Evolutionary conservation across 2,113 vertebrate genomes (phyloP), one percentile per base, ranked within the genome.

Genomic region (Microcebus jonahi): DNA sequence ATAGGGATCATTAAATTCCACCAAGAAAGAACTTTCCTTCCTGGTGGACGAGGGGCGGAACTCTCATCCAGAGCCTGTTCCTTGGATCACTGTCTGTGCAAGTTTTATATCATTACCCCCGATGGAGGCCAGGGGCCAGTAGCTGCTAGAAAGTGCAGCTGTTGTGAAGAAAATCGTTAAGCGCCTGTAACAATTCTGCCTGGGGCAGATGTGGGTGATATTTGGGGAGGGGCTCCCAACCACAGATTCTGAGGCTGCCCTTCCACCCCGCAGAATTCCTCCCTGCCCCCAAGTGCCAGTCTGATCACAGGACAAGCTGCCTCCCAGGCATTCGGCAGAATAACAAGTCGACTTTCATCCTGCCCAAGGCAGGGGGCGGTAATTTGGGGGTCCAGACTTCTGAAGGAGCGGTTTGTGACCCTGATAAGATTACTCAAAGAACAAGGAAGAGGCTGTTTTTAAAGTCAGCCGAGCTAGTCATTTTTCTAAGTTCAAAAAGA

Each of bases 291-390:
- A 71, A 87, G 59, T 73, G 67, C 76, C 73, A 6, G 83, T 95
- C 68, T 97, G 96, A 93, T 95, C 90, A 93, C 23, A 68, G 96
- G 82, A 87, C 89, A 80, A 57, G 77, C 50, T 84, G 86, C 73
- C 79, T 91, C 36, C 55, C 73, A 34, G 95, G 91, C 83, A 68
- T 79, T 95, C 61, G 39, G 39, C 4, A 50, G 34, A 95, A 88
- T 45, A 86, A 76, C 67, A 91, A 55, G 73, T 15, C 31, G 68
- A 67, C 83, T 93, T 94, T 96, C 55, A 96, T 90, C 79, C 45
- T 83, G 79, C 80, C 89, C 86, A 75, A 93, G 67, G 36, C 48
- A 70, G n/a, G 53, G 36, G 73, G 48, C 2, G 45, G 84, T 45
- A 91, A 73, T 92, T 55, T 83, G 82, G 80, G 80, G 91, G 57